These are phyloP conservation scores for Nasonia giraulti DNA, from an alignment of 1,140 invertebrate species.

Conservation along the genomic window DNA sequence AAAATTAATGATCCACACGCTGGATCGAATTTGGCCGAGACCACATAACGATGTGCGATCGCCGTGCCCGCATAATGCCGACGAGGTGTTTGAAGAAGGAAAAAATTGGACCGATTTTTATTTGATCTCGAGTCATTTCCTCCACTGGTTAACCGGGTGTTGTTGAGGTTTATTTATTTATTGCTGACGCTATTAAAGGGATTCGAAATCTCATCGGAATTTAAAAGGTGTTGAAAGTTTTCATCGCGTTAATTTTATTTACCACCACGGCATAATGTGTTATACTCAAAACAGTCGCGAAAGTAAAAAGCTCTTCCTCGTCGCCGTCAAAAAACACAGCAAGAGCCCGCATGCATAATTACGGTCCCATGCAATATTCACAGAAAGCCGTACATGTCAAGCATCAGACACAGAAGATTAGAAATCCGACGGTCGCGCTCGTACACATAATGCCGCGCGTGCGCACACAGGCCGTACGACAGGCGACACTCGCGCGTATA, in stretches of 20 bases:
- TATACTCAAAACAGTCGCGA: too few relatives aligned
- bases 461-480: background rate
- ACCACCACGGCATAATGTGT: too few relatives aligned
- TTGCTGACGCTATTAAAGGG: too few relatives aligned
- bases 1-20: conserved; percentile 16
- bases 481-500: background rate
- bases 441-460: background rate
- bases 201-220: too few relatives aligned
- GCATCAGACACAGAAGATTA: background rate
- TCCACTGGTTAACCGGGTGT: background rate
- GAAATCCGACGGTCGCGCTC: background rate
- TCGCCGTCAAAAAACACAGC: too few relatives aligned
- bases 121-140: background rate
- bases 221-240: too few relatives aligned
- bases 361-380: background rate
- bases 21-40: too few relatives aligned
- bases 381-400: background rate
- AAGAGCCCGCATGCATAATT: background rate
- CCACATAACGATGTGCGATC: conserved; percentile 18
- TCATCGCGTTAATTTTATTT: too few relatives aligned
- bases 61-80: too few relatives aligned
- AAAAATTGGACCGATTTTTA: conserved; percentile 26
- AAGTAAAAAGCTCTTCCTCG: too few relatives aligned
- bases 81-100: too few relatives aligned
- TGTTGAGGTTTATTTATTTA: background rate